phyloP scores from a whole-genome alignment of 2,113 vertebrate species.

The Phrynosoma platyrhinos region DNA sequence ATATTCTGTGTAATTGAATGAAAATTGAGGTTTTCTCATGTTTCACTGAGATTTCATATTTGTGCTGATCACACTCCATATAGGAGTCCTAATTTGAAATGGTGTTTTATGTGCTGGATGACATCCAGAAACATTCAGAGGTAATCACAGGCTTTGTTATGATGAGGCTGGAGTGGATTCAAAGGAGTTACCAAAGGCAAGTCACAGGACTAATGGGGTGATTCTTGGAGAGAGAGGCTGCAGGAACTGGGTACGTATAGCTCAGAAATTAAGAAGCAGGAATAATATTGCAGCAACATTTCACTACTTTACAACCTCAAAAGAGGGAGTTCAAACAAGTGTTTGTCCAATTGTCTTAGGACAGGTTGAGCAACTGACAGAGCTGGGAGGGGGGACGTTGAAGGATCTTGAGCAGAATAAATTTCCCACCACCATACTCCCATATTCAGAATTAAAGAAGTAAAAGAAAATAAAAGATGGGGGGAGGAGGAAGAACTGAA shows the following conservation, averaged over 20 bases:
- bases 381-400: too few relatives aligned
- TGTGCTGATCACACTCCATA: background rate
- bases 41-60: constrained; percentile 5
- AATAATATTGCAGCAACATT: too few relatives aligned
- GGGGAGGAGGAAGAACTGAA: too few relatives aligned
- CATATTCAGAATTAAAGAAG: too few relatives aligned
- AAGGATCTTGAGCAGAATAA: too few relatives aligned
- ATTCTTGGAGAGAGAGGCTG: background rate
- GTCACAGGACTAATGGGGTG: too few relatives aligned
- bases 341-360: background rate
- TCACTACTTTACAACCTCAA: background rate
- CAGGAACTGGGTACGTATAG: background rate
- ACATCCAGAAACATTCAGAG: constrained; percentile 11
- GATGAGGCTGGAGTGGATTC: background rate
- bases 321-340: background rate
- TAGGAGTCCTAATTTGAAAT: constrained; percentile 7
- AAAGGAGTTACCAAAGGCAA: background rate
- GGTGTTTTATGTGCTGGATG: constrained; percentile 24
- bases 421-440: too few relatives aligned
- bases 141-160: background rate
- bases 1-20: constrained; percentile 24
- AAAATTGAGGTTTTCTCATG: background rate
- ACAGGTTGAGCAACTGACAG: too few relatives aligned
- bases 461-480: too few relatives aligned
- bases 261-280: background rate